Evolutionary conservation across 2,888 invertebrate species (phyloP).

Genomic region (Troides aeacus): DNA sequence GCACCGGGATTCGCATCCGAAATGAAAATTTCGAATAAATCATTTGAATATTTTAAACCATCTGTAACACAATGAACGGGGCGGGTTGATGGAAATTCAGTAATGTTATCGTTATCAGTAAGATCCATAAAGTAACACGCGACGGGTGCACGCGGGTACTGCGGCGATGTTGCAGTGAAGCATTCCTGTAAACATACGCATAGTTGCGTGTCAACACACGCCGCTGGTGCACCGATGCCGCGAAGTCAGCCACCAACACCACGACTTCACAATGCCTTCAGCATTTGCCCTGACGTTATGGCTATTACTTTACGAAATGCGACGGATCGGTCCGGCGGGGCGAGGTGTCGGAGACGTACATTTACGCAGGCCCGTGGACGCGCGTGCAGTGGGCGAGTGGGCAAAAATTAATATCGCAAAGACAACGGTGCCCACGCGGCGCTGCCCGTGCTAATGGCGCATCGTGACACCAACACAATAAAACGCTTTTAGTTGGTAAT

Average conservation of each 20-base stretch:
- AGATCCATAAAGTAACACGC: background rate
- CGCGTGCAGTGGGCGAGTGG: too few relatives aligned
- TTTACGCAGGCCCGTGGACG: too few relatives aligned
- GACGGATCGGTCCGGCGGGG: too few relatives aligned
- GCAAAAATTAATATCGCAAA: too few relatives aligned
- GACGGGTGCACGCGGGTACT: too few relatives aligned
- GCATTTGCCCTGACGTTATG: background rate
- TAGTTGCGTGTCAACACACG: background rate
- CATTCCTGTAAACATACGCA: background rate
- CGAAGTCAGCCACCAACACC: background rate
- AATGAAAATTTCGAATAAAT: background rate
- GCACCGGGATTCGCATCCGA: background rate
- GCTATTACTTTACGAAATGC: too few relatives aligned
- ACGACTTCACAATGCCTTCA: background rate
- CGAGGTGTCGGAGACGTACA: too few relatives aligned
- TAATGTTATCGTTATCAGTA: too few relatives aligned
- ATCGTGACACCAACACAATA: too few relatives aligned
- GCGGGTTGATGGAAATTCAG: background rate
- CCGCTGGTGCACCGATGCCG: constrained; percentile 9
- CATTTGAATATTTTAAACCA: background rate
- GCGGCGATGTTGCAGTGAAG: constrained; percentile 1
- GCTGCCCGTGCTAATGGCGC: too few relatives aligned
- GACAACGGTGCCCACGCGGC: too few relatives aligned
- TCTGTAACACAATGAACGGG: background rate
- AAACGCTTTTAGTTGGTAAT: too few relatives aligned